Evolutionary conservation across 2,797 vertebrate genomes (phyloP).

Genomic region (Selene dorsalis): DNA sequence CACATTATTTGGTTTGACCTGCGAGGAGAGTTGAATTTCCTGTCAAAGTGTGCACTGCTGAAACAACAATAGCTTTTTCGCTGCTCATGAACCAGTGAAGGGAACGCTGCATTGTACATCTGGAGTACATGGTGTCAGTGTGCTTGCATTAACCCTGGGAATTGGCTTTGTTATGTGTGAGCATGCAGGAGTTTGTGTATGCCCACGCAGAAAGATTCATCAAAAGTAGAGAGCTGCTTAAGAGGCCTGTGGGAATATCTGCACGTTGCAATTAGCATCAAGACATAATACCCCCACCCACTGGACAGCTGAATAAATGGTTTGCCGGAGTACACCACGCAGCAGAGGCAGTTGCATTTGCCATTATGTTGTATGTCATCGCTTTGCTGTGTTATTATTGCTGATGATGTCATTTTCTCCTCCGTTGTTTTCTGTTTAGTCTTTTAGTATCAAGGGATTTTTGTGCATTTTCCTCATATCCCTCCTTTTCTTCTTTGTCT

Average conservation of each 20-base stretch:
- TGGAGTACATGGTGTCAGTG: conserved; percentile 55
- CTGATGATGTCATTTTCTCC: conserved; percentile 65
- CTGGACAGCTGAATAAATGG: conserved; percentile 80
- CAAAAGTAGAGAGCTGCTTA: conserved; percentile 78
- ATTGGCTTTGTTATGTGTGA: conserved; percentile 67
- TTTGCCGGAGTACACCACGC: conserved; percentile 61
- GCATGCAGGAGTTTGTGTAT: conserved; percentile 68
- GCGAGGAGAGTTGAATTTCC: conserved; percentile 55
- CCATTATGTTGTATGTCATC: conserved; percentile 58
- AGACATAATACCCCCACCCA: conserved; percentile 81
- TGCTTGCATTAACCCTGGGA: conserved; percentile 73
- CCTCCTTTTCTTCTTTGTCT: not conserved
- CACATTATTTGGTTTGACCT: conserved; percentile 48
- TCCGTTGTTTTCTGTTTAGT: conserved; percentile 56
- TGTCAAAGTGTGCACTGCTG: conserved; percentile 53
- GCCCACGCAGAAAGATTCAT: conserved; percentile 79
- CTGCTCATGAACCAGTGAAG: conserved; percentile 51
- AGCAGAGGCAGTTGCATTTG: conserved; percentile 61
- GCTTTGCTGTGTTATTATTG: conserved; percentile 66
- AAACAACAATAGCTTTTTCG: conserved; percentile 48
- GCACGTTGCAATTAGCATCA: conserved; percentile 82
- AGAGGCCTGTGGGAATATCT: conserved; percentile 82
- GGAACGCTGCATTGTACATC: conserved; percentile 47
- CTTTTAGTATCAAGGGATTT: conserved; percentile 46
- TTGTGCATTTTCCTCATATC: conserved; percentile 18